Base-by-base conservation (phyloP, 1,140 invertebrate species). In the Drosophila rufa region DNA sequence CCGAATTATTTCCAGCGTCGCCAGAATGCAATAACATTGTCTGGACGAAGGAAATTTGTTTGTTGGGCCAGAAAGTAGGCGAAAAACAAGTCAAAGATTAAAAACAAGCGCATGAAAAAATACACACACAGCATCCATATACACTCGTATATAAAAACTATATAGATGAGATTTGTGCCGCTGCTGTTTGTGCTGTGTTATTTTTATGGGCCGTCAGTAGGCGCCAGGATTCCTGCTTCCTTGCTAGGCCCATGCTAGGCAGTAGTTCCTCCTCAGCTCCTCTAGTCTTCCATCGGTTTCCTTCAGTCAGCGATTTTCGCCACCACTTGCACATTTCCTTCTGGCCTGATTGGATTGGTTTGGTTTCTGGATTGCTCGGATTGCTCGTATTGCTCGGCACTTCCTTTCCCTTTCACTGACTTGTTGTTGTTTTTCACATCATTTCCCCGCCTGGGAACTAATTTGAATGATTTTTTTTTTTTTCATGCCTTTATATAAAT, bases 21-120 rank as follows among this genome's bases (percentile, higher is more conserved):
- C 83, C 83, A 87, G 73, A 89, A 89, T 89, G 84, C 85, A 89
- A 89, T 89, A 89, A 89, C 84, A 90, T 79, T 89, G 84, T 87
- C 84, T 87, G 80, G 67, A 55, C 53, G 14, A n/a, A 17, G 62
- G 25, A 77, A 77, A 77, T 76, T 77, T 66, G 67, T 80, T 77
- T 75, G 53, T 55, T 55, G 51, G 47, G 30, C 56, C 51, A 55
- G 38, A 79, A 79, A 65, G 69, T 73, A 60, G 75, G 77, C 75
- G 76, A 80, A 84, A 87, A 87, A 75, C 82, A 80, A 82, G 77
- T 75, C 85, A 87, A 90, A 90, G 85, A 90, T 90, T 90, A 90
- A 90, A 90, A 89, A 89, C 85, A 90, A 89, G 75, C 85, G 75
- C 71, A 66, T 75, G 81, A 75, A 67, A 56, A 51, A 65, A 65